Evolutionary conservation across 37 sponge, comb jelly and placozoan species (phyloP).

Genomic region (Ianthella basta): DNA sequence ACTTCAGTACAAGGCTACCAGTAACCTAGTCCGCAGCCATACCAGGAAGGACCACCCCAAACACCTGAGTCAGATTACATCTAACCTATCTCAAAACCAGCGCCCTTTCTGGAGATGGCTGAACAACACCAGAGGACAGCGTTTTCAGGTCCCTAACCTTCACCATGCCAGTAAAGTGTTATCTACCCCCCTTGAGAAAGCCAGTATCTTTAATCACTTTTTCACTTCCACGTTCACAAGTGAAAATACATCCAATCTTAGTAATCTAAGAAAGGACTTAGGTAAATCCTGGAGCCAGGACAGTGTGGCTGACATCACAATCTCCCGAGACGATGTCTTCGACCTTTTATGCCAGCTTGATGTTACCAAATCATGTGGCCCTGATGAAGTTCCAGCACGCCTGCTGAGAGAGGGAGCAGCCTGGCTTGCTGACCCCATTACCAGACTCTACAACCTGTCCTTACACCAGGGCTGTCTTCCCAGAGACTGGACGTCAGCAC

Average conservation of each 20-base stretch:
- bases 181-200: neutral
- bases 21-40: neutral
- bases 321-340: constrained; percentile 12
- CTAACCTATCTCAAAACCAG: constrained; percentile 21
- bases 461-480: constrained; percentile 25
- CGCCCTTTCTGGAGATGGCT: constrained; percentile 44
- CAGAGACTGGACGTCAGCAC: constrained; percentile 36
- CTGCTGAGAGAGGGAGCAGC: constrained; percentile 26
- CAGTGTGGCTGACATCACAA: neutral
- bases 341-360: constrained; percentile 28
- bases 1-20: neutral
- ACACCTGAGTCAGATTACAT: constrained; percentile 18
- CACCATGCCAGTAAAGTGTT: neutral
- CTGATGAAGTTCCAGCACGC: constrained; percentile 43
- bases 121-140: neutral
- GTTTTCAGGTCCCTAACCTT: neutral
- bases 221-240: constrained; percentile 27
- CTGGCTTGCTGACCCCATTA: constrained; percentile 26
- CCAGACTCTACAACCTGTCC: constrained; percentile 29
- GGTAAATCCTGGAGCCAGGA: neutral
- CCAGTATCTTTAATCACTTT: constrained; percentile 19
- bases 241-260: constrained; percentile 6
- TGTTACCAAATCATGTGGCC: constrained; percentile 33
- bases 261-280: neutral
- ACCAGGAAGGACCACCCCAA: constrained; percentile 1